Evolutionary conservation across 2,797 vertebrate genomes (phyloP).

Genomic region (Pterois miles): DNA sequence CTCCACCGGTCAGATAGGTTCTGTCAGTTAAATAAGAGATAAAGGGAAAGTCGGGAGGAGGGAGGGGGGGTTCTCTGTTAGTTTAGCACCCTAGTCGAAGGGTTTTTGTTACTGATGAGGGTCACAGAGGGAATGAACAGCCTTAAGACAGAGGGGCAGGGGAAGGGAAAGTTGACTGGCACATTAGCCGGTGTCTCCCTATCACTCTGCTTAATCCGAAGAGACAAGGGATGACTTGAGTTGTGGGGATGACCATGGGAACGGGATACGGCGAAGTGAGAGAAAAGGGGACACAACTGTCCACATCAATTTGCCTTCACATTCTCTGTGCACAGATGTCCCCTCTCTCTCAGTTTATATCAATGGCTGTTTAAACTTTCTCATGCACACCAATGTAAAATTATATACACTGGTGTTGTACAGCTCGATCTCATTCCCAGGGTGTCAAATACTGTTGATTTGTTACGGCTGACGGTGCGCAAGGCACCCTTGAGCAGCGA

Average conservation of each 20-base stretch:
- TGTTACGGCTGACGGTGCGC: too few relatives aligned
- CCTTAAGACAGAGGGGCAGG: slow-evolving; percentile 68
- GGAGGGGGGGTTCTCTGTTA: slow-evolving; percentile 71
- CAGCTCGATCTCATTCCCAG: too few relatives aligned
- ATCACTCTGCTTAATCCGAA: slow-evolving; percentile 83
- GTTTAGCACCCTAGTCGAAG: slow-evolving; percentile 70
- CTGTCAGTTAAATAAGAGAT: slow-evolving; percentile 88
- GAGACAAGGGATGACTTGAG: slow-evolving; percentile 83
- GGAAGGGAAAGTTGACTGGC: slow-evolving; percentile 72
- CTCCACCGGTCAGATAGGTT: slow-evolving; percentile 81
- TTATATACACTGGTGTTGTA: not conserved
- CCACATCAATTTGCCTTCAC: slow-evolving; percentile 56
- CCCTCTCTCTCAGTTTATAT: slow-evolving; percentile 14
- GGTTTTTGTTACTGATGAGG: slow-evolving; percentile 79
- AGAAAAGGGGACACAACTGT: slow-evolving; percentile 56
- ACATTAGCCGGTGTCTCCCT: slow-evolving; percentile 80
- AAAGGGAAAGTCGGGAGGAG: slow-evolving; percentile 64
- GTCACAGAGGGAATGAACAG: slow-evolving; percentile 75
- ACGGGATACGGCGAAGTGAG: slow-evolving; percentile 24
- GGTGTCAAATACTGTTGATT: too few relatives aligned
- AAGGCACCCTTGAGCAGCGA: too few relatives aligned
- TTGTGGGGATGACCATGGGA: slow-evolving; percentile 77
- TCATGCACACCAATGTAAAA: slow-evolving; percentile 19
- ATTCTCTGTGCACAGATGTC: slow-evolving; percentile 37
- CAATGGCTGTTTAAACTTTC: slow-evolving; percentile 12